These are phyloP conservation scores for Echinops telfairi DNA, from an alignment of 2,113 vertebrate species.

Conservation along the genomic window DNA sequence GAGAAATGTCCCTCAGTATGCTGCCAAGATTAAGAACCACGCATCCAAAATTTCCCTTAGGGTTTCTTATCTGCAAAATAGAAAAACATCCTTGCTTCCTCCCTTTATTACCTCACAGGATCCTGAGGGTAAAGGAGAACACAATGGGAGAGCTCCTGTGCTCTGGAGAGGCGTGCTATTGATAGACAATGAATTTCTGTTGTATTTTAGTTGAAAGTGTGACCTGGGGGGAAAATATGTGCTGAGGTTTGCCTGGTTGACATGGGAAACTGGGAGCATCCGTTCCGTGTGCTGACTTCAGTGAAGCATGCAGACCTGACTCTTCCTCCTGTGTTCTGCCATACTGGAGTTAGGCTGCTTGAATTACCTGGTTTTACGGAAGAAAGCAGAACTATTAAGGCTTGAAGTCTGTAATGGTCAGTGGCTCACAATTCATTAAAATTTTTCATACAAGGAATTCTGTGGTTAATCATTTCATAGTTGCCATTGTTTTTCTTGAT, in stretches of 20 bases:
- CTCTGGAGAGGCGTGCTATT: conserved; percentile 16
- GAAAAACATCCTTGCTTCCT: conserved; percentile 54
- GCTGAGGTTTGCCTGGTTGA: conserved; percentile 56
- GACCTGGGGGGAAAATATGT: conserved; percentile 29
- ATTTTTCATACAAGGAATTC: conserved; percentile 72
- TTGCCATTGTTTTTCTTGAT: conserved; percentile 54
- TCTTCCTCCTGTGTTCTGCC: conserved; percentile 55
- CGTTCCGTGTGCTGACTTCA: conserved; percentile 12
- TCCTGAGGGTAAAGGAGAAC: conserved; percentile 59
- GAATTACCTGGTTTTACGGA: conserved; percentile 69
- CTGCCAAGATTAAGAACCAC: conserved; percentile 42
- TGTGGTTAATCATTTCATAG: conserved; percentile 73
- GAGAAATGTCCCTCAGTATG: neutral
- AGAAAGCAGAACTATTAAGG: conserved; percentile 74
- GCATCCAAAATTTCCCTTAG: conserved; percentile 39
- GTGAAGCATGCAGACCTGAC: conserved; percentile 64
- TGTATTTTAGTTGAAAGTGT: conserved; percentile 54
- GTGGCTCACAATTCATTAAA: conserved; percentile 79
- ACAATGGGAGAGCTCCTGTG: conserved; percentile 1
- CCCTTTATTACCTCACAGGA: conserved; percentile 71
- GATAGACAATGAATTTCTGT: conserved; percentile 18
- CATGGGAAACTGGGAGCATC: conserved; percentile 53
- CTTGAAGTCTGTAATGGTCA: conserved; percentile 73
- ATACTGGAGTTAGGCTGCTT: conserved; percentile 50
- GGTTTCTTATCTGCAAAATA: conserved; percentile 65